Base-by-base conservation (phyloP, 2,113 vertebrate genomes). In the Apteryx mantelli region DNA sequence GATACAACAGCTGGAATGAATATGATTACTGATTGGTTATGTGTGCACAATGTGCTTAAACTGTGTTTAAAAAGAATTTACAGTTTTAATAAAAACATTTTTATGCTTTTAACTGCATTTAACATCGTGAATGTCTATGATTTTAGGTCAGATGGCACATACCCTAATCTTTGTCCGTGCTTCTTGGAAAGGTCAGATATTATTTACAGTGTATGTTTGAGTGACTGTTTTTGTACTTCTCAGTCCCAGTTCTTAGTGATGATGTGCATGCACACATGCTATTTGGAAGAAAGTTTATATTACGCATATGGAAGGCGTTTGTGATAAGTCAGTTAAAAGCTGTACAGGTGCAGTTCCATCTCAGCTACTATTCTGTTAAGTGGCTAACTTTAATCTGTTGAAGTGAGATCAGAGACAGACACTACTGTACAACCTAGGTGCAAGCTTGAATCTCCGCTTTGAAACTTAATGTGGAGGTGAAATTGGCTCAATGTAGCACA, bases 211-310 rank as follows among this genome's bases (percentile, higher is more conserved):
- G 19, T 34, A 53, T 13, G 2, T 30, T 53, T 3, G 7, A 42
- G 44, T 34, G 48, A 32, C 3, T 73, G 8, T 18, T 63, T 38
- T 18, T 44, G 36, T 71, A 1, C 13, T 66, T 2, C 36, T 18
- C 20, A 28, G 36, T 44, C 61, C 46, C 64, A 7, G 32, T 19
- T 20, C 20, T 32, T 46, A 12, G 28, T 56, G 55, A 56, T 9
- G 21, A 11, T 0, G 0, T 68, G 52, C 0, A 0, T 15, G 40
- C 40, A 16, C 63, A 13, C 4, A 0, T n/a, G 20, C 30, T 20
- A 0, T 28, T 36, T 74, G 32, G 9, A 68, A 5, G 5, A n/a
- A 65, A 25, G 5, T 21, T 32, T 79, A 2, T 30, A 25, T 28
- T 26, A 36, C 7, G 1, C 11, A 66, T 38, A 48, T 25, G 8